phyloP scores from a whole-genome alignment of 2,888 invertebrate species.

The Agrilus cyanescens region DNA sequence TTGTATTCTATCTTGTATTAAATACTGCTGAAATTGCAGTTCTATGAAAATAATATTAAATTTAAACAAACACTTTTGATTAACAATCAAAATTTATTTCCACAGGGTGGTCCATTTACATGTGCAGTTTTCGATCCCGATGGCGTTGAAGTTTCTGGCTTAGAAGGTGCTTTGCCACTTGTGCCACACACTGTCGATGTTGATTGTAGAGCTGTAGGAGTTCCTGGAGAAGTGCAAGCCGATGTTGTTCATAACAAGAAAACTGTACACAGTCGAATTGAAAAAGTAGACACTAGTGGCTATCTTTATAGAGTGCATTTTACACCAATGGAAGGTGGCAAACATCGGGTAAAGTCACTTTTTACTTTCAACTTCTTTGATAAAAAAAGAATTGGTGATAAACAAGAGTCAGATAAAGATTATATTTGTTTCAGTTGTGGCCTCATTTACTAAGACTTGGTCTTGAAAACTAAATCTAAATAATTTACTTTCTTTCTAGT shows the following conservation, averaged over 20 bases:
- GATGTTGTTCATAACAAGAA: slow-evolving; percentile 85
- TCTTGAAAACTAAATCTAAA: too few species aligned
- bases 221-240: slow-evolving; percentile 75
- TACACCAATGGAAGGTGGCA: slow-evolving; percentile 66
- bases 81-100: slow-evolving; percentile 6
- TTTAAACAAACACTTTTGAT: too few species aligned
- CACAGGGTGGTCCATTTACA: slow-evolving; percentile 86
- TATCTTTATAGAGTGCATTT: slow-evolving; percentile 59
- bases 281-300: slow-evolving; percentile 63
- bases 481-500: too few species aligned
- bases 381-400: neutral
- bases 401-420: neutral
- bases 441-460: too few species aligned
- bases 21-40: too few species aligned
- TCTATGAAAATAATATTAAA: too few species aligned
- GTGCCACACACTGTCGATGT: slow-evolving; percentile 77
- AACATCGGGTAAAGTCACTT: slow-evolving; percentile 48
- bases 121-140: slow-evolving; percentile 93
- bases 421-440: too few species aligned
- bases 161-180: slow-evolving; percentile 73
- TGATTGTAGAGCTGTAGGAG: slow-evolving; percentile 62
- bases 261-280: slow-evolving; percentile 72
- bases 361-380: neutral
- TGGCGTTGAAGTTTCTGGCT: slow-evolving; percentile 69
- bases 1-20: too few species aligned